A percentile compares a stretch with the other conserved stretches of the same genome.
These are phyloP conservation scores for Ophion ellenae DNA, from an alignment of 2,888 invertebrate species.

Conservation along the genomic window DNA sequence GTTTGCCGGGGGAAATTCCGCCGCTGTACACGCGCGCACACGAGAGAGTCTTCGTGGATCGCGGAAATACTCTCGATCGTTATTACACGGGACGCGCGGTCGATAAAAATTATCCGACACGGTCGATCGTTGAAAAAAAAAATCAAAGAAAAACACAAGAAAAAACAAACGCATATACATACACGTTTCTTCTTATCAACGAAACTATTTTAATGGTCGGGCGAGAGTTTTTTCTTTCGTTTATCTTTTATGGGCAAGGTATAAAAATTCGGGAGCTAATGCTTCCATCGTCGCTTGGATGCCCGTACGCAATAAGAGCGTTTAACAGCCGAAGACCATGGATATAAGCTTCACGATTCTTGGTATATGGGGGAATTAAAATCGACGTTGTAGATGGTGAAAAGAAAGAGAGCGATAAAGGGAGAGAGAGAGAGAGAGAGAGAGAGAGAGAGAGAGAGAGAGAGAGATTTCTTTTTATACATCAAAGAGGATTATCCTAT, in stretches of 20 bases:
- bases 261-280: slow-evolving; percentile 44
- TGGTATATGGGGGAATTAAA: slow-evolving; percentile 39
- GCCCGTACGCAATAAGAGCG: slow-evolving; percentile 15
- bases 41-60: background rate
- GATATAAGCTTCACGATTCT: slow-evolving; percentile 23
- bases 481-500: slow-evolving; percentile 79
- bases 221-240: background rate
- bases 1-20: slow-evolving; percentile 2
- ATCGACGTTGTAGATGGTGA: slow-evolving; percentile 21
- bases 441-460: slow-evolving; percentile 31
- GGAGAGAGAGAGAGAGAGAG: slow-evolving; percentile 43
- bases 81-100: background rate
- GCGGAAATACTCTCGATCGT: slow-evolving; percentile 20
- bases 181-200: slow-evolving; percentile 11
- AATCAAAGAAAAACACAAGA: background rate
- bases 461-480: slow-evolving; percentile 55
- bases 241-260: slow-evolving; percentile 35
- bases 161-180: background rate
- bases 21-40: background rate
- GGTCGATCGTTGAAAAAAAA: slow-evolving; percentile 7
- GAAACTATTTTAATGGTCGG: slow-evolving; percentile 46
- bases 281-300: background rate
- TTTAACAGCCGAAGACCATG: slow-evolving; percentile 5
- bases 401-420: slow-evolving; percentile 45
- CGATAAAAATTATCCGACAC: slow-evolving; percentile 25